Base-by-base conservation (phyloP, 2,113 vertebrate genomes). In the Abramis brama region DNA sequence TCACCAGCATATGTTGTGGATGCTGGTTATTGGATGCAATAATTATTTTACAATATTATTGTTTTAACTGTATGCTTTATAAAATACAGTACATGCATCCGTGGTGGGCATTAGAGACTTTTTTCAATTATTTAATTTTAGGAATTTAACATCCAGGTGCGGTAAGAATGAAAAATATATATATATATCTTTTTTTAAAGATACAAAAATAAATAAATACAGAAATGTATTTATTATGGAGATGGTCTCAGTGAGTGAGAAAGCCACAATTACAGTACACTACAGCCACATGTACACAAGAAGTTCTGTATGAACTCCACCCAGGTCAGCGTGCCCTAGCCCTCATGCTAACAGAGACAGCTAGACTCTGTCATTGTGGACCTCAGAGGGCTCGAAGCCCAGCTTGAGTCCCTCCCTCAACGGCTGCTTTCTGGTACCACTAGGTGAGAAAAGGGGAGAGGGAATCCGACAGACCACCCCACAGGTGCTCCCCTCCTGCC, bases 401-500 rank as follows among this genome's bases (percentile, higher is more conserved):
- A 50, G 83, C 73, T 17, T 33, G 43, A 57, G 47, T 79, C 47
- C 74, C 62, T 83, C 47, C 68, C 68, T 57, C 17, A 17, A 64
- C 73, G 45, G 27, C 45, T 85, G 75, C 33, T 86, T 80, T 33
- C 45, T 57, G n/a, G 55, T 60, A 66, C 12, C 15, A 23, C 12
- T n/a, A 43, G 74, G 62, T 70, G 30, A 71, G 66, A 3, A 70
- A 52, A 82, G 21, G 27, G 15, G 23, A 33, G 25, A 82, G 57
- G 30, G 33, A 43, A 79, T 13, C 33, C 11, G 2, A 10, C 60
- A 55, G 33, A 52, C 62, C 64, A 36, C 25, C 80, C 43, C 80
- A 36, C 45, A 68, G 77, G 85, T 80, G 64, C 47, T 85, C 30
- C 60, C 75, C 62, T 85, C 62, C 66, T 73, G 77, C 85, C 33